Base-by-base conservation (phyloP, 37 sponge, comb jelly and placozoan species). In the Diacarnus erythraeanus region DNA sequence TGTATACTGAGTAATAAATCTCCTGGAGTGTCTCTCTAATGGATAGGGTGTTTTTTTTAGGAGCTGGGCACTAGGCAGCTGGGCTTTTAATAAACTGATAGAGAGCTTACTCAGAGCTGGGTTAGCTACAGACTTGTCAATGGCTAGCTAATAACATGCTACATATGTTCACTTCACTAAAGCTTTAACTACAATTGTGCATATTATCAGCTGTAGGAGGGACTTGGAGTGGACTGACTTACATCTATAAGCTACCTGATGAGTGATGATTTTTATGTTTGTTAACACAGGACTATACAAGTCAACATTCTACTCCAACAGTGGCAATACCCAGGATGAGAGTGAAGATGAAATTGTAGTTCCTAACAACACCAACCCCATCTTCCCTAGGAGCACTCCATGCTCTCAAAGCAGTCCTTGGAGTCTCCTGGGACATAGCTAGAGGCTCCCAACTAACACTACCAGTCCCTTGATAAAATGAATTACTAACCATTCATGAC, bases 201-300 rank as follows among this genome's bases (percentile, higher is more conserved):
- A n/a, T n/a, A n/a, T n/a, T n/a, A n/a, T n/a, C n/a, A n/a, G n/a
- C n/a, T n/a, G n/a, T n/a, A n/a, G n/a, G n/a, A n/a, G n/a, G n/a
- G n/a, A n/a, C n/a, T n/a, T n/a, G n/a, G n/a, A n/a, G n/a, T n/a
- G n/a, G n/a, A n/a, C n/a, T n/a, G n/a, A n/a, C n/a, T n/a, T n/a
- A n/a, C n/a, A n/a, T n/a, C 30, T 5, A 23, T 30, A 9, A 30
- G 4, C 9, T 41, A 35, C 35, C 29, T 75, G n/a, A 35, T n/a
- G n/a, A n/a, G n/a, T 57, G 27, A 4, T 29, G 54, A 2, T 10
- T 54, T 5, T 31, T 75, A 22, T n/a, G 21, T 57, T 57, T 58
- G 60, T 1, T 57, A 37, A 39, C 2, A 22, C 68, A 70, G 65
- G 69, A 80, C 40, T 80, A 37, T 79, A 79, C 58, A 54, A 79